Conservation (phyloP, 2,797 vertebrate genomes). For the Gambusia yucatana region DNA sequence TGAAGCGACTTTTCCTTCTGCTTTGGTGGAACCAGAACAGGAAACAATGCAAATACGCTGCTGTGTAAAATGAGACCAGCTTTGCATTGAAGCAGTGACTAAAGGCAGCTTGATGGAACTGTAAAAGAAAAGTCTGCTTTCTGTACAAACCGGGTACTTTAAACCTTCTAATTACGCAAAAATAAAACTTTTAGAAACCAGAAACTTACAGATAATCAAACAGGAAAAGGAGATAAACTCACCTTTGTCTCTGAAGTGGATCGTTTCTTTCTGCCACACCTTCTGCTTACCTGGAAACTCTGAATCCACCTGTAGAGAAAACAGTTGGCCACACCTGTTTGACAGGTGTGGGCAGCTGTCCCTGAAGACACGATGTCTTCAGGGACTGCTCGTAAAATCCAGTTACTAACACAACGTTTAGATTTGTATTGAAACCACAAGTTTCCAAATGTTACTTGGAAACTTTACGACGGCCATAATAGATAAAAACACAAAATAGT, state of each 20-base stretch:
- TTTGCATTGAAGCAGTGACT: neutral
- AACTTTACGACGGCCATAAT: neutral
- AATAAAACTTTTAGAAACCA: neutral
- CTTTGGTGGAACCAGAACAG: neutral
- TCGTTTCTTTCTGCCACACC: constrained; percentile 22
- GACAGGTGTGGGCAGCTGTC: too few species aligned
- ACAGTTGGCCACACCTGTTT: constrained; percentile 30
- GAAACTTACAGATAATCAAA: neutral
- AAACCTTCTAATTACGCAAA: neutral
- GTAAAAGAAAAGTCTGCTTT: neutral
- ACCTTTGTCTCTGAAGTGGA: constrained; percentile 39
- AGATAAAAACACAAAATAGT: too few species aligned
- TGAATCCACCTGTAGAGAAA: neutral
- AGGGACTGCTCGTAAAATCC: constrained; percentile 11
- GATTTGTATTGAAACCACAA: neutral
- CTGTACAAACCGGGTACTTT: neutral
- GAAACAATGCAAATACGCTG: neutral
- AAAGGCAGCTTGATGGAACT: neutral
- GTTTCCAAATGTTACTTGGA: neutral
- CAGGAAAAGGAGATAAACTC: neutral
- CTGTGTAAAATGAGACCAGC: neutral
- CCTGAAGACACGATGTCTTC: constrained; percentile 20
- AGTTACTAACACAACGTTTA: neutral
- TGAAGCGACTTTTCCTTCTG: neutral
- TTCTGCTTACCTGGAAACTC: neutral